phyloP scores from a whole-genome alignment of 2,797 vertebrate species.

The Sebastes matsubarae region DNA sequence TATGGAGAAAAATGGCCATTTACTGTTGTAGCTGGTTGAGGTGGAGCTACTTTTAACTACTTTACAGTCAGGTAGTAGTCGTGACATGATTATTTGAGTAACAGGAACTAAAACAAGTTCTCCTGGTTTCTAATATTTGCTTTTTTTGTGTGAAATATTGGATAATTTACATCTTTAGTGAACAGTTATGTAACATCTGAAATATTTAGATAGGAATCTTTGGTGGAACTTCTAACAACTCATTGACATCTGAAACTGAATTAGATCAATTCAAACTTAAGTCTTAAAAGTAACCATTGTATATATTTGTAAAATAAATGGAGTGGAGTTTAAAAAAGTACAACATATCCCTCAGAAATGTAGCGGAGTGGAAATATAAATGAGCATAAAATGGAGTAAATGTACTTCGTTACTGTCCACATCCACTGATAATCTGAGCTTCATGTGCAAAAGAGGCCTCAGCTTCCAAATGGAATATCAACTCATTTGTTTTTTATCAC shows the following conservation, averaged over 20 bases:
- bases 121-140: background rate
- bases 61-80: background rate
- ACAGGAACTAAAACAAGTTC: background rate
- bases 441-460: background rate
- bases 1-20: background rate
- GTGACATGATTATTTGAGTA: background rate
- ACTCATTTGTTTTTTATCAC: conserved; percentile 41
- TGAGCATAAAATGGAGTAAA: background rate
- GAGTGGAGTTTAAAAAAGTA: background rate
- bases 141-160: background rate
- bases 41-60: background rate
- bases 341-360: background rate
- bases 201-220: background rate
- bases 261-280: background rate
- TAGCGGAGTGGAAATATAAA: background rate
- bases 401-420: background rate
- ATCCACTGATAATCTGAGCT: conserved; percentile 12
- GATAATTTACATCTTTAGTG: background rate
- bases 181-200: background rate
- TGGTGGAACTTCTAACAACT: background rate
- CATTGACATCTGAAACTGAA: background rate
- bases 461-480: conserved; percentile 5
- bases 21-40: background rate
- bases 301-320: background rate
- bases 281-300: background rate